Percentiles rank a stretch among this genome's conserved stretches.
These are phyloP conservation scores for Odontomyia ornata DNA, from an alignment of 2,888 invertebrate species.

Conservation along the genomic window DNA sequence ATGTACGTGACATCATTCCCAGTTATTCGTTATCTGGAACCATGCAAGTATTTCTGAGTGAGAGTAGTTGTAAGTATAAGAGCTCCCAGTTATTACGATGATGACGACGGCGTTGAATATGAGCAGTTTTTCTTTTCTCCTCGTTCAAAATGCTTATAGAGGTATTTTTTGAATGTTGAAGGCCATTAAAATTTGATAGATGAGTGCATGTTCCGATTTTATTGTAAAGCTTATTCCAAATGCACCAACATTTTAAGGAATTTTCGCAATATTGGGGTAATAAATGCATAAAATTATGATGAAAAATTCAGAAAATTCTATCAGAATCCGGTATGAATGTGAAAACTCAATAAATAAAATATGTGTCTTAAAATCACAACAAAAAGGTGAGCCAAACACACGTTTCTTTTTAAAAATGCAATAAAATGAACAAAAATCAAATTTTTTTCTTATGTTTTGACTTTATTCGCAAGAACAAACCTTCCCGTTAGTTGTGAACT, in stretches of 20 bases:
- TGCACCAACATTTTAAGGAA: not conserved
- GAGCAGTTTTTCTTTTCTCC: conserved; percentile 18
- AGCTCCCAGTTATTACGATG: not conserved
- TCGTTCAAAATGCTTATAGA: not conserved
- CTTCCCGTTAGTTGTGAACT: too few species aligned
- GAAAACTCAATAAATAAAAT: too few species aligned
- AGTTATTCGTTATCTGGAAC: conserved; percentile 15
- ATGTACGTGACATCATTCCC: conserved; percentile 34
- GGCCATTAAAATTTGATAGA: conserved; percentile 25
- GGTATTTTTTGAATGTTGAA: not conserved
- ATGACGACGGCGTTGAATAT: not conserved
- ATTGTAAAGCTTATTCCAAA: not conserved
- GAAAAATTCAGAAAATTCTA: not conserved
- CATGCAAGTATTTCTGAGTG: not conserved
- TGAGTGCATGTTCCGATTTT: not conserved
- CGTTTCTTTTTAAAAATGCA: too few species aligned
- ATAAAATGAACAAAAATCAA: too few species aligned
- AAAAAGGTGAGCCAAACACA: too few species aligned
- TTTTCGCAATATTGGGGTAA: not conserved
- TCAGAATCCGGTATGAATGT: not conserved
- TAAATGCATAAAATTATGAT: not conserved
- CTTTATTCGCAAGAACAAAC: too few species aligned
- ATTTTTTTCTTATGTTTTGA: too few species aligned
- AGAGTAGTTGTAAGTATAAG: not conserved
- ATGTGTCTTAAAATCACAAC: too few species aligned